A percentile compares a stretch with the other conserved stretches of the same genome.
These are phyloP conservation scores for Drosophila borborema DNA, from an alignment of 2,888 invertebrate species.

Conservation along the genomic window DNA sequence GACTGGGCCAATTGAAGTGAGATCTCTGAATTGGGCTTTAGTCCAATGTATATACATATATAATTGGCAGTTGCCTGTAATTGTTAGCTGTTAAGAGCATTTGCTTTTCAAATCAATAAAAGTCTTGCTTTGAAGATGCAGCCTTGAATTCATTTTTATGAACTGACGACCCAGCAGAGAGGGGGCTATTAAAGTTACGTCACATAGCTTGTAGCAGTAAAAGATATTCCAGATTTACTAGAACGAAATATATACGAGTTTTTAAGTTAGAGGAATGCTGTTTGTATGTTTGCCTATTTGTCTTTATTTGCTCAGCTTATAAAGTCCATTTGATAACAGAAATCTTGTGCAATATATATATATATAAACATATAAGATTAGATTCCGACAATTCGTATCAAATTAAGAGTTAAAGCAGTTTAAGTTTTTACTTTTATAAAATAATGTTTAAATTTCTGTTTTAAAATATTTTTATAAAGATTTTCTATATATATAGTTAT, in stretches of 20 bases:
- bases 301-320: neutral
- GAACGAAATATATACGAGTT: neutral
- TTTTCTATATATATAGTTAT: neutral
- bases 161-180: neutral
- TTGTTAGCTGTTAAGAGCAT: slow-evolving; percentile 47
- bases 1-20: slow-evolving; percentile 36
- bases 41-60: neutral
- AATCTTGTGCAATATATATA: slow-evolving; percentile 4
- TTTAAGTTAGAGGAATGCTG: neutral
- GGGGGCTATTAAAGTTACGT: neutral
- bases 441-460: neutral
- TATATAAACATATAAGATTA: slow-evolving; percentile 2
- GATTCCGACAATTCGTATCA: neutral
- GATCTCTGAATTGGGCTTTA: slow-evolving; percentile 20
- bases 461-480: neutral
- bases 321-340: neutral
- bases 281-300: neutral
- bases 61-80: slow-evolving; percentile 15
- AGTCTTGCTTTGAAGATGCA: slow-evolving; percentile 39
- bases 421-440: neutral
- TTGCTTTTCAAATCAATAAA: slow-evolving; percentile 51
- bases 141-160: slow-evolving; percentile 38
- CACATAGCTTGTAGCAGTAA: neutral
- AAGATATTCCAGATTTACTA: neutral
- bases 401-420: neutral